phyloP scores from a whole-genome alignment of 2,113 vertebrate genomes.

The Silurus asotus region DNA sequence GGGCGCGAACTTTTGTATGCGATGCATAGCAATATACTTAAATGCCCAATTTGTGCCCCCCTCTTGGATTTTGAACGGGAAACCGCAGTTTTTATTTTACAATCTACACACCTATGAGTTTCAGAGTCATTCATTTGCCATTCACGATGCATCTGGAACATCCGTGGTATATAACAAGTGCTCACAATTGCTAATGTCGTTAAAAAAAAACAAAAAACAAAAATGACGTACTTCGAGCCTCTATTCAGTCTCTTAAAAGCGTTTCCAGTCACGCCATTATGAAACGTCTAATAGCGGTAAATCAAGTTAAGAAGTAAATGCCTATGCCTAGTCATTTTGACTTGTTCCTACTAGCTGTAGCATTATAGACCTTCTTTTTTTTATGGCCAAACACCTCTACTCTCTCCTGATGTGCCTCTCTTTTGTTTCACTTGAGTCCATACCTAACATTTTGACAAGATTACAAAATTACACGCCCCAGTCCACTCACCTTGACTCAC shows the following conservation, averaged over 20 bases:
- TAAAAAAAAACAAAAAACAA: neutral
- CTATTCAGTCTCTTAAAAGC: neutral
- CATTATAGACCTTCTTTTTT: neutral
- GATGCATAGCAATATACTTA: too few relatives aligned
- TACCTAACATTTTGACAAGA: neutral
- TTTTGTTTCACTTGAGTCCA: neutral
- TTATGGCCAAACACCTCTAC: conserved; percentile 12
- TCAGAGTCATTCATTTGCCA: neutral
- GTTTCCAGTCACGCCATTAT: neutral
- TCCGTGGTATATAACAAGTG: neutral
- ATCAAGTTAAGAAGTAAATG: conserved; percentile 1
- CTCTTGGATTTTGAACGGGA: too few relatives aligned
- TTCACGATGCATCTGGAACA: neutral
- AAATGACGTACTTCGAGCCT: neutral
- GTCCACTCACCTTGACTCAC: conserved; percentile 1
- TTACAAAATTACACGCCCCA: neutral
- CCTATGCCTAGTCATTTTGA: neutral
- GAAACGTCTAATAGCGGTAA: neutral
- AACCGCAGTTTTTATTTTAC: too few relatives aligned
- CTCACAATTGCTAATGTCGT: neutral
- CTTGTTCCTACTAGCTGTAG: conserved; percentile 19
- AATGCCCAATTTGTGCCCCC: too few relatives aligned
- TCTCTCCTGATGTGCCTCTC: neutral
- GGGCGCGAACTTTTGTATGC: too few relatives aligned
- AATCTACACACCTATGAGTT: neutral